Percentiles rank a stretch among this genome's conserved stretches.
phyloP scores from a whole-genome alignment of 2,113 vertebrate species.

The Gallinago paraguaiae region DNA sequence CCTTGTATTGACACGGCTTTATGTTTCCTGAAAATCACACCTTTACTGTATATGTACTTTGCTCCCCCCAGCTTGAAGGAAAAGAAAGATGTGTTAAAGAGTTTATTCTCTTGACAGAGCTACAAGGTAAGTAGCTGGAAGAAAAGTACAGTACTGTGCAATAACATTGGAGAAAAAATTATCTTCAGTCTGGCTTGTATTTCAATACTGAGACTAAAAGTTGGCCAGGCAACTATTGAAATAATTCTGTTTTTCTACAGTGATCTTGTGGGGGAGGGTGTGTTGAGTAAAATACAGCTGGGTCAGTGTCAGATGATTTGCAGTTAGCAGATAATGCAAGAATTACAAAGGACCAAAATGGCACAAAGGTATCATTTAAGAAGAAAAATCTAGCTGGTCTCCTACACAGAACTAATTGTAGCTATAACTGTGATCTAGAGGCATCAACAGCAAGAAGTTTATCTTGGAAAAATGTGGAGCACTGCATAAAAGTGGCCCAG shows the following conservation, averaged over 20 bases:
- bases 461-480: neutral
- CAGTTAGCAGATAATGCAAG: neutral
- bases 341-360: neutral
- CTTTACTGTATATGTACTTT: neutral
- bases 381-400: neutral
- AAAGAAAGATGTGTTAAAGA: neutral
- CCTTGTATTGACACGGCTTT: neutral
- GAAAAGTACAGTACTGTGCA: neutral
- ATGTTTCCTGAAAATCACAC: neutral
- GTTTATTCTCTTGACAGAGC: neutral
- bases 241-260: neutral
- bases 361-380: neutral
- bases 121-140: neutral
- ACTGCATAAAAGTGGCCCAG: neutral
- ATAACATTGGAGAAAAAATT: neutral
- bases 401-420: neutral
- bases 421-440: neutral
- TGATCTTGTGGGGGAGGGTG: neutral
- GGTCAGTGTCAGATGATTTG: slow-evolving; percentile 19
- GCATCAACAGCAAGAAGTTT: neutral
- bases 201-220: neutral
- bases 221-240: neutral
- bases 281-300: slow-evolving; percentile 5
- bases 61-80: neutral
- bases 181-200: neutral